Conservation (phyloP, 2,797 vertebrate species). For the Acanthopagrus latus region DNA sequence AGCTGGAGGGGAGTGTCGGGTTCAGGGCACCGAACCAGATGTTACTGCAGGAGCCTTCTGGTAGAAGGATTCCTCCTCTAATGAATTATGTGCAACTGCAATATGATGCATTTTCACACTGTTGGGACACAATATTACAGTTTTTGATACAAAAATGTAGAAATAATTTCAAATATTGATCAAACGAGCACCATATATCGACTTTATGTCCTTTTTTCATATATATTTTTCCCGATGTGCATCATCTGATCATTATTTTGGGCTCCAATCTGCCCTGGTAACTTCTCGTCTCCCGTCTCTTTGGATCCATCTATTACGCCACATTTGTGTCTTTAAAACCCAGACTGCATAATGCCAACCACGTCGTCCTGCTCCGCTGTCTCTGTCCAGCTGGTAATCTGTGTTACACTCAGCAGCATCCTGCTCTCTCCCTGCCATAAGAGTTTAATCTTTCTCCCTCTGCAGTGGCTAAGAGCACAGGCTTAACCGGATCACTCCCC, state of each 20-base stretch:
- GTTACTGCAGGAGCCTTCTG: constrained; percentile 8
- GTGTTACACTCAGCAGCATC: constrained; percentile 64
- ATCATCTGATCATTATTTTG: neutral
- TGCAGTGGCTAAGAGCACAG: constrained; percentile 76
- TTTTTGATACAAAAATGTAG: neutral
- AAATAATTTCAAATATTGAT: neutral
- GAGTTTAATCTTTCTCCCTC: constrained; percentile 78
- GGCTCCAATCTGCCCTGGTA: neutral
- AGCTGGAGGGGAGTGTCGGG: constrained; percentile 45
- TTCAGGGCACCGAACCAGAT: constrained; percentile 43
- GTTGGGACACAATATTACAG: neutral
- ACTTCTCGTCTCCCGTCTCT: neutral
- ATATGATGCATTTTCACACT: neutral
- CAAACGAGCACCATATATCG: neutral
- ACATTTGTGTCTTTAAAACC: constrained; percentile 41
- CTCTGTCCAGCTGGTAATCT: constrained; percentile 75
- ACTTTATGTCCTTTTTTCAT: neutral
- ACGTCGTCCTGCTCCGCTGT: constrained; percentile 39
- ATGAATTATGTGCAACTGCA: neutral
- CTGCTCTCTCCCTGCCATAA: constrained; percentile 73
- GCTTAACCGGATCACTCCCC: constrained; percentile 78
- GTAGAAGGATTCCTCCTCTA: neutral
- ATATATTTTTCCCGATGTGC: neutral
- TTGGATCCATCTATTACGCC: constrained; percentile 8
- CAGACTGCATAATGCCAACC: constrained; percentile 52